Percentiles rank a stretch among this genome's conserved stretches.
Conservation (phyloP, 2,113 vertebrate genomes). For the Tragelaphus imberbis region DNA sequence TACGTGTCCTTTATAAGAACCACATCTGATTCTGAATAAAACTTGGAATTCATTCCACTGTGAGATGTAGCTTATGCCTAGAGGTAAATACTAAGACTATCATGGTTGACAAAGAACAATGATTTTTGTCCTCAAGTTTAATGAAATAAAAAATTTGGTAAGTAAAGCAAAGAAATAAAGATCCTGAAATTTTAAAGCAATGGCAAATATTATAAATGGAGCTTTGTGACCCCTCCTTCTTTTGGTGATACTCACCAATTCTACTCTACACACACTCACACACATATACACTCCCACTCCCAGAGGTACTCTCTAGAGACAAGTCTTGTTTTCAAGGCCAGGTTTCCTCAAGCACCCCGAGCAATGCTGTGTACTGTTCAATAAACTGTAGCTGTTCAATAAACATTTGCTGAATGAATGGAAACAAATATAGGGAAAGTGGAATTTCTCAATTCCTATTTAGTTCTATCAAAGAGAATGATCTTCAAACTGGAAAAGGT, state of each 20-base stretch:
- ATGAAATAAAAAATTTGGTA: neutral
- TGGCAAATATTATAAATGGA: neutral
- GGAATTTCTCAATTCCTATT: constrained; percentile 5
- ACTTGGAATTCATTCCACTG: neutral
- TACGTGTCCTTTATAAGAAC: neutral
- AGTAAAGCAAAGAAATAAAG: neutral
- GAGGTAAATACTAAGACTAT: neutral
- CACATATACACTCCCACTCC: neutral
- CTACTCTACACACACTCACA: neutral
- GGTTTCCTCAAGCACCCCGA: neutral
- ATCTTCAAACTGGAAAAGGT: constrained; percentile 12
- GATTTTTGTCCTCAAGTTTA: neutral
- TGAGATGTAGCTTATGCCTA: neutral
- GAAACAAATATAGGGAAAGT: constrained; percentile 25
- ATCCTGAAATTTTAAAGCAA: neutral
- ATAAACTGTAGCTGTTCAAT: neutral
- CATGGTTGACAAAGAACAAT: neutral
- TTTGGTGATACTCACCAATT: neutral
- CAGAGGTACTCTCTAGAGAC: neutral
- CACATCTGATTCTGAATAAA: neutral
- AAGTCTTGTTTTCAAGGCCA: neutral
- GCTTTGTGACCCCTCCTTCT: neutral
- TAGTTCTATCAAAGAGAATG: constrained; percentile 21
- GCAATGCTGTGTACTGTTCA: neutral
- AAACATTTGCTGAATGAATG: constrained; percentile 4